Evolutionary conservation across 2,797 vertebrate species (phyloP).

Genomic region (Danio kyathit): DNA sequence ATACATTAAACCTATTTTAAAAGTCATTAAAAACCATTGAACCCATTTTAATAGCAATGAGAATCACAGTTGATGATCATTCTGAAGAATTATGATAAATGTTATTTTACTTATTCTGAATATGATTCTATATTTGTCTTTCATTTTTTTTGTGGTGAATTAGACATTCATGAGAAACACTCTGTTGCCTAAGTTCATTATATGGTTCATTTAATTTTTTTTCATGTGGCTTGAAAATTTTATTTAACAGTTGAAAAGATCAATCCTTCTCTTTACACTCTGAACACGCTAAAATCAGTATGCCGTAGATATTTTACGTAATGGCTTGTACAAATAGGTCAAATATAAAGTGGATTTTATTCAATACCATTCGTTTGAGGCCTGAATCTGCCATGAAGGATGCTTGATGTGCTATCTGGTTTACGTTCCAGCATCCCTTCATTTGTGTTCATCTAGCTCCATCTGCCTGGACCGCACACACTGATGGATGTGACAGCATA

Average conservation of each 20-base stretch:
- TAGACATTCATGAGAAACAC: background rate
- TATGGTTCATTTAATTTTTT: background rate
- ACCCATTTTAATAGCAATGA: too few species aligned
- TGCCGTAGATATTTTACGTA: slow-evolving; percentile 19
- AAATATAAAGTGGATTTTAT: slow-evolving; percentile 30
- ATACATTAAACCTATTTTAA: too few species aligned
- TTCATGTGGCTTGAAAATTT: background rate
- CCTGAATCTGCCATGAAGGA: background rate
- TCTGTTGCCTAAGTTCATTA: background rate
- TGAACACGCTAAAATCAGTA: background rate
- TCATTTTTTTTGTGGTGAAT: background rate
- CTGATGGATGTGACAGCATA: slow-evolving; percentile 45
- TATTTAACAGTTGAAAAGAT: background rate
- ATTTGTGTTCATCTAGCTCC: slow-evolving; percentile 51
- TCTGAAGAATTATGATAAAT: too few species aligned
- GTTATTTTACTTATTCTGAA: background rate
- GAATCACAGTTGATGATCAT: too few species aligned
- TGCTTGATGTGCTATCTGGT: slow-evolving; percentile 14
- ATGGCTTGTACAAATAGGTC: slow-evolving; percentile 8
- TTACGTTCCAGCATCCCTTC: slow-evolving; percentile 26
- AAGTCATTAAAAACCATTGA: too few species aligned
- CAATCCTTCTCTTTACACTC: background rate
- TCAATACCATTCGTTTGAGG: slow-evolving; percentile 4
- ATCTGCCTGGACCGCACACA: slow-evolving; percentile 17
- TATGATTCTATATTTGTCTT: background rate